Evolutionary conservation across 2,113 vertebrate species (phyloP).

Genomic region (Tetrax tetrax): DNA sequence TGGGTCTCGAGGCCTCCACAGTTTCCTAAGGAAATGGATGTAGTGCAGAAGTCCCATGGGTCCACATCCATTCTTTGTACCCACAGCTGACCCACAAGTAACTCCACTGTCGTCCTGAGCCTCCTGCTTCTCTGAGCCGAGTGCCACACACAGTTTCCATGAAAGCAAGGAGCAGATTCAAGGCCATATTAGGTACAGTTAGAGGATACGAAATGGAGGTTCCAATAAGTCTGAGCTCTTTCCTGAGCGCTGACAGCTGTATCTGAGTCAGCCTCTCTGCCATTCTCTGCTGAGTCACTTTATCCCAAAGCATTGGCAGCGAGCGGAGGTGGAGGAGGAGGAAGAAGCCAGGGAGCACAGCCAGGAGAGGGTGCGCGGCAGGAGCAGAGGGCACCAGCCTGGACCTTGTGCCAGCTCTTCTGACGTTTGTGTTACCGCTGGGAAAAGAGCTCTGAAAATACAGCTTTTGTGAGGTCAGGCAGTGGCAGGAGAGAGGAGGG

Average conservation of each 20-base stretch:
- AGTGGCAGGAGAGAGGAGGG: not conserved
- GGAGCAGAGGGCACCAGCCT: constrained; percentile 12
- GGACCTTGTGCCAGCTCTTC: not conserved
- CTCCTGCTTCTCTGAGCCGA: not conserved
- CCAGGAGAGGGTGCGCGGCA: not conserved
- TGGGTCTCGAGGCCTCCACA: not conserved
- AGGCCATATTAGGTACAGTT: constrained; percentile 4
- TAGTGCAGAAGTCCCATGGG: not conserved
- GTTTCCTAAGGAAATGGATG: too few relatives aligned
- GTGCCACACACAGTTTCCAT: not conserved
- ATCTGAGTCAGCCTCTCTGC: constrained; percentile 29
- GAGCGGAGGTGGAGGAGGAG: not conserved
- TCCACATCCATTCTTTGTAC: not conserved
- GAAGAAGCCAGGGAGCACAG: not conserved
- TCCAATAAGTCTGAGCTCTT: constrained; percentile 46
- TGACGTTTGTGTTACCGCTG: not conserved
- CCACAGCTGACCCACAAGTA: not conserved
- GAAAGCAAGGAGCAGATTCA: not conserved
- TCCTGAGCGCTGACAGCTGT: not conserved
- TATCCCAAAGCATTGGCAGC: accelerated
- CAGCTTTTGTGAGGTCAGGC: not conserved
- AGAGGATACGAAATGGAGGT: not conserved
- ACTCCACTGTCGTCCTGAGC: not conserved
- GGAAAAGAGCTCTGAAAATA: not conserved
- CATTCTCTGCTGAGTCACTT: constrained; percentile 27